Evolutionary conservation across 2,113 vertebrate genomes (phyloP), one percentile per base, ranked within the genome.

Genomic region (Barnardius zonarius): DNA sequence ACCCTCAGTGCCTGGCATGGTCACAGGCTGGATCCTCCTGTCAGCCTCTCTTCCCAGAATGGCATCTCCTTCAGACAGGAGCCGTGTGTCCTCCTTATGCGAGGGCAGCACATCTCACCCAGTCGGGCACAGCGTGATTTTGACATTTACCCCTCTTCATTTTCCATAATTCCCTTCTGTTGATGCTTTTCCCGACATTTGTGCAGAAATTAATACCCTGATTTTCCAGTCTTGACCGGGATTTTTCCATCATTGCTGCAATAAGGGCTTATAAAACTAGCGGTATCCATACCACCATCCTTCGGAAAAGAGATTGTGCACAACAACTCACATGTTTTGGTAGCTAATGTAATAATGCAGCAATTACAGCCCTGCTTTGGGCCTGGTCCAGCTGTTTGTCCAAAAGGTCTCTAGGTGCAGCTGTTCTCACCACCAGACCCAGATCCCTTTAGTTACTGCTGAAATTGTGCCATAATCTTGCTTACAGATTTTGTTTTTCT

Each of bases 331-430:
- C 52, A 9, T 72, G 24, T 93, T 92, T 90, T 9, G 5, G 48
- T 89, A 31, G 73, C 51, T 90, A 95, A 96, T 0, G 0, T 55
- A 95, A 86, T 90, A 88, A 86, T 2, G 33, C 3, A 0, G 52
- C 73, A 75, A 73, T 84, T 94, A 94, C 37, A 90, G 31, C 59
- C 49, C 41, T 88, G 22, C 51, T n/a, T 77, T 94, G 83, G 77
- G 76, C 57, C 92, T 93, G 61, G 62, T 90, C 92, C 95, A 95
- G 76, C 80, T 96, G 92, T 90, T 93, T 93, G 83, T 94, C 83
- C 83, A 59, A 87, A 81, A 92, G 39, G 44, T 90, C 69, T 86
- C 79, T 64, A 62, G 33, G 66, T 90, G 30, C 94, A 96, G 86
- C 85, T 96, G 73, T 88, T 94, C 90, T 78, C 76, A 78, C 39